Evolutionary conservation across 2,113 vertebrate genomes (phyloP), one percentile per base, ranked within the genome.

Genomic region (Tricholaema leucomelas): DNA sequence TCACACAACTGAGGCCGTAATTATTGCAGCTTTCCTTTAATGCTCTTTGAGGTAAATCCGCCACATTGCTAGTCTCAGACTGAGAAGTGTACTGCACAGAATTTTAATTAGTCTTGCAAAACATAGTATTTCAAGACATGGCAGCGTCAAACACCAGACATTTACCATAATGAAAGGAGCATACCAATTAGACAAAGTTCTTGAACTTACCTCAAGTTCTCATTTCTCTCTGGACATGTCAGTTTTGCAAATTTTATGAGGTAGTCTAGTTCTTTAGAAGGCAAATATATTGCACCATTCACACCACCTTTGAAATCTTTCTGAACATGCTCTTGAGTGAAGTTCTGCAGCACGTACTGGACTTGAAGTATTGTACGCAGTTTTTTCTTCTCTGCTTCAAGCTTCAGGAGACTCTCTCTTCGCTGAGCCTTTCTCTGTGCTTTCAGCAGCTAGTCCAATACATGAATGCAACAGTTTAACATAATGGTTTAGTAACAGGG

Each of bases 311-410:
- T 97, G 92, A 99, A 97, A 96, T 99, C 99, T 61, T 96, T 98
- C 87, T 97, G 98, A 40, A 99, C 94, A 3, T 98, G 98, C 42
- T 98, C 98, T 95, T 98, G 98, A 77, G 97, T 97, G 90, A 99
- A 96, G 78, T 97, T 98, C 94, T 97, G 97, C 12, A 99, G 97
- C 75, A 99, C 96, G 79, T 99, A 98, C 94, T 99, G 98, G 50
- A 99, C 93, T 91, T 99, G 98, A 71, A 99, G 98, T 56, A 99
- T 96, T 3, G 97, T 97, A 83, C 97, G 93, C 81, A 99, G 97
- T 5, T 98, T 98, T 42, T 97, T 98, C 96, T 98, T 98, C 92
- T 99, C 99, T 2, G 91, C 96, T 93, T 99, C 99, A 42, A 96
- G 92, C 92, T 97, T 98, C 17, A 94, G 11, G 19, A 98, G 35